These are phyloP conservation scores for Hydrolagus affinis DNA, from an alignment of 2,113 vertebrate species.

Conservation along the genomic window DNA sequence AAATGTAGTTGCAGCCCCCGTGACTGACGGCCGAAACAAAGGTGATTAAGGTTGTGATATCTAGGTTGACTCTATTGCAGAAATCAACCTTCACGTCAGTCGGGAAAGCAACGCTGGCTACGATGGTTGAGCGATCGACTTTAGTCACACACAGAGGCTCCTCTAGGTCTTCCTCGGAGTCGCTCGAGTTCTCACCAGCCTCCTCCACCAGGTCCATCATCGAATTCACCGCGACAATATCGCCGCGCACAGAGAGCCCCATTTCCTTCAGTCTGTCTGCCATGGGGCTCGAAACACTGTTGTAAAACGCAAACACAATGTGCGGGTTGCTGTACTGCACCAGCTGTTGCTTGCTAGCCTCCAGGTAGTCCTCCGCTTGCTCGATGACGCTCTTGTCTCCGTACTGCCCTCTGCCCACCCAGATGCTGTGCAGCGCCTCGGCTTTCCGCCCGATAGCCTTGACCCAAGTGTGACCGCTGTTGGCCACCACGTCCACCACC, in stretches of 20 bases:
- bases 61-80: slow-evolving; percentile 80
- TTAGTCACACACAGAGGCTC: slow-evolving; percentile 56
- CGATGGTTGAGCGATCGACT: slow-evolving; percentile 70
- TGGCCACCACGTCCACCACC: slow-evolving; percentile 87
- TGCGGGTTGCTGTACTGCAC: slow-evolving; percentile 81
- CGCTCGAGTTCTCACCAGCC: background rate
- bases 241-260: slow-evolving; percentile 81
- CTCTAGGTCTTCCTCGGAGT: slow-evolving; percentile 50
- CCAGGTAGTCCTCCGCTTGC: slow-evolving; percentile 82
- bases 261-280: slow-evolving; percentile 73
- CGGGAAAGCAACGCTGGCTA: slow-evolving; percentile 78
- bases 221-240: slow-evolving; percentile 75
- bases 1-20: slow-evolving; percentile 74
- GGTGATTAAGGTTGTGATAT: slow-evolving; percentile 89
- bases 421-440: slow-evolving; percentile 91
- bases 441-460: slow-evolving; percentile 92
- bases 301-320: slow-evolving; percentile 90
- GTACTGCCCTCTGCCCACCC: slow-evolving; percentile 90
- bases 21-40: slow-evolving; percentile 87
- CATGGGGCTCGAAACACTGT: slow-evolving; percentile 81
- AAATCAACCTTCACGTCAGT: slow-evolving; percentile 67
- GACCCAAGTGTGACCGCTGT: slow-evolving; percentile 83
- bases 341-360: slow-evolving; percentile 77
- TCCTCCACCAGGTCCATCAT: slow-evolving; percentile 43
- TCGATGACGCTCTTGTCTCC: slow-evolving; percentile 81